Evolutionary conservation across 2,113 vertebrate genomes (phyloP), one percentile per base, ranked within the genome.

Genomic region (Gobiocypris rarus): DNA sequence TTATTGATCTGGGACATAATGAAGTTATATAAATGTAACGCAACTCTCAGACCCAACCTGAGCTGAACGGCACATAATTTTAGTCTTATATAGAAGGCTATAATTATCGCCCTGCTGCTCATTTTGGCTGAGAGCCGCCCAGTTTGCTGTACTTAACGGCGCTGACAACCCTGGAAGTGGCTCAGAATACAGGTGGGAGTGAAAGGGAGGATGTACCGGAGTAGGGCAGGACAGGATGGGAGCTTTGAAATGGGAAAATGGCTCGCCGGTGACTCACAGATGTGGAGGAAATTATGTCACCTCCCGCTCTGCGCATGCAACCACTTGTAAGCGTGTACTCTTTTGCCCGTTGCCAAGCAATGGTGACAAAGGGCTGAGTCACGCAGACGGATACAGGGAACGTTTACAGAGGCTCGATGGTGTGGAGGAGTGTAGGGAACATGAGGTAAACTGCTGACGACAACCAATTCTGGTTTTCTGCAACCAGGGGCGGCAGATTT

Each of bases 281-380:
- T 54, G 81, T 28, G 85, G 77, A 91, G 91, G 91, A 91, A 89
- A 90, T 94, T 85, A 93, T 86, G 83, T 93, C 91, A 90, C 65
- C 71, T 31, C 81, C 31, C 74, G 78, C 79, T 84, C 83, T n/a
- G 73, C 83, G 22, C 58, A 79, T 45, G 76, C 41, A 79, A 79
- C 84, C 85, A 61, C 88, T 77, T 63, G 26, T 65, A 75, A 54
- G 85, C 87, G 82, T 76, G 88, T 88, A 87, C 89, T 91, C 86
- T 89, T 87, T 89, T 88, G 28, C 76, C 83, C 88, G 92, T 94
- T 92, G 90, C 92, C 85, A 91, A 91, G 92, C 86, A 76, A 91
- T 89, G 50, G 79, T 94, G 92, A 92, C 91, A 84, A 87, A 89
- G 26, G 82, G n/a, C 81, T 90, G 91, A 94, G 90, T 93, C 92